Evolutionary conservation across 53 echinoderm and acorn worm genomes (phyloP).

Genomic region (Arbacia lixula): DNA sequence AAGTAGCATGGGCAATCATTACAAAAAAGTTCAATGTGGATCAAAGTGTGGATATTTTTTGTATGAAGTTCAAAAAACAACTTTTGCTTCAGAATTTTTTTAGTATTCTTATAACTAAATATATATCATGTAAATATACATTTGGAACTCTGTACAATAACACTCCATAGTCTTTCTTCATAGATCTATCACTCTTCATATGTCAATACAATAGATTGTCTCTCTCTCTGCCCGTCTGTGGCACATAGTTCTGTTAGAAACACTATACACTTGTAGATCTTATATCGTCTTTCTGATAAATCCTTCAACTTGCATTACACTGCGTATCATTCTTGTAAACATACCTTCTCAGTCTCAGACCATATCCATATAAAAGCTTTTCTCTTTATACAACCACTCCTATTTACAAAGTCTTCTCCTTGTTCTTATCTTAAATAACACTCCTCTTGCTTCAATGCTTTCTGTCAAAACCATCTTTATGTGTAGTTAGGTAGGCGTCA

Average conservation of each 20-base stretch:
- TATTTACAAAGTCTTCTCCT: constrained; percentile 39
- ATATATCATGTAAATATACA: constrained; percentile 57
- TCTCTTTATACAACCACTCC: constrained; percentile 43
- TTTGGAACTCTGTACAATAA: constrained; percentile 25
- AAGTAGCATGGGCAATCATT: no score
- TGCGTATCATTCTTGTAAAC: constrained; percentile 24
- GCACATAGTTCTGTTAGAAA: constrained; percentile 39
- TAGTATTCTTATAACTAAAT: constrained; percentile 38
- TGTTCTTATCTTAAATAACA: no score
- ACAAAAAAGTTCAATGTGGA: no score
- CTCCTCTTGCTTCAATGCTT: no score
- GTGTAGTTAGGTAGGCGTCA: no score
- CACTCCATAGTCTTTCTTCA: constrained; percentile 46
- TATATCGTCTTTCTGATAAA: constrained; percentile 25
- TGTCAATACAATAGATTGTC: constrained; percentile 22
- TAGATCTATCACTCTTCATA: constrained; percentile 4
- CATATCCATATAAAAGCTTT: constrained; percentile 40
- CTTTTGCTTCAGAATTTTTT: constrained; percentile 19
- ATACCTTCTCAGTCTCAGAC: neutral
- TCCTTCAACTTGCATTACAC: neutral
- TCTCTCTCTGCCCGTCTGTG: constrained; percentile 17
- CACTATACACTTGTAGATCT: constrained; percentile 27
- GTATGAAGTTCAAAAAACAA: constrained; percentile 38
- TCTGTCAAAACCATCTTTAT: no score
- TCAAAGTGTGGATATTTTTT: constrained; percentile 6